These are phyloP conservation scores for Camelus dromedarius DNA, from an alignment of 2,113 vertebrate species.

Conservation along the genomic window DNA sequence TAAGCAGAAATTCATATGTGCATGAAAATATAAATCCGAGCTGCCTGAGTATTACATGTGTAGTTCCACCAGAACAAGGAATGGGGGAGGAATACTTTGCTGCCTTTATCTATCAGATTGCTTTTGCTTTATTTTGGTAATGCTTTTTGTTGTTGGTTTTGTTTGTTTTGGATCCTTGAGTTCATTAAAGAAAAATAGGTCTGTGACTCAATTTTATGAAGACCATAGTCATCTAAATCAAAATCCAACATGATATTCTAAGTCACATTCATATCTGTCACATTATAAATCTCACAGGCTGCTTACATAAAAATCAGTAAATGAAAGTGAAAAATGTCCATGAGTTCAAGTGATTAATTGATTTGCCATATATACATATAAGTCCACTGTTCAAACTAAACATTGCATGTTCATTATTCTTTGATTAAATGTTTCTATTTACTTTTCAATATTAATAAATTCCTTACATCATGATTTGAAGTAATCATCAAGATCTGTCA, in stretches of 20 bases:
- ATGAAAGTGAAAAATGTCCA: background rate
- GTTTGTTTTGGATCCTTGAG: background rate
- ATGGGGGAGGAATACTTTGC: background rate
- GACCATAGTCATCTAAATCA: background rate
- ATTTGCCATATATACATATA: background rate
- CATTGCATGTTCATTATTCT: slow-evolving; percentile 1
- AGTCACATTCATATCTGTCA: background rate
- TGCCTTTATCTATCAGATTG: background rate
- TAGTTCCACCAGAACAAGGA: background rate
- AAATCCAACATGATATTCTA: background rate
- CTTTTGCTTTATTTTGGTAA: background rate
- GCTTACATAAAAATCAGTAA: background rate
- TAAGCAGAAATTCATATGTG: background rate
- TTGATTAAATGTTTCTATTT: slow-evolving; percentile 14
- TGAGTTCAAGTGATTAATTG: background rate
- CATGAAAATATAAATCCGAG: background rate
- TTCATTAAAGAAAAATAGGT: background rate
- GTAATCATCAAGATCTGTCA: background rate
- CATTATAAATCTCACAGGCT: slow-evolving; percentile 22
- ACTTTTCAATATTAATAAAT: background rate
- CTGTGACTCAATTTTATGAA: background rate
- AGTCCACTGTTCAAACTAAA: background rate
- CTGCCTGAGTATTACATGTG: background rate
- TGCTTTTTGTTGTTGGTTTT: background rate
- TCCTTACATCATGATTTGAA: background rate